Conservation (phyloP, 1,140 invertebrate genomes). For the Diploscapter pachys region DNA sequence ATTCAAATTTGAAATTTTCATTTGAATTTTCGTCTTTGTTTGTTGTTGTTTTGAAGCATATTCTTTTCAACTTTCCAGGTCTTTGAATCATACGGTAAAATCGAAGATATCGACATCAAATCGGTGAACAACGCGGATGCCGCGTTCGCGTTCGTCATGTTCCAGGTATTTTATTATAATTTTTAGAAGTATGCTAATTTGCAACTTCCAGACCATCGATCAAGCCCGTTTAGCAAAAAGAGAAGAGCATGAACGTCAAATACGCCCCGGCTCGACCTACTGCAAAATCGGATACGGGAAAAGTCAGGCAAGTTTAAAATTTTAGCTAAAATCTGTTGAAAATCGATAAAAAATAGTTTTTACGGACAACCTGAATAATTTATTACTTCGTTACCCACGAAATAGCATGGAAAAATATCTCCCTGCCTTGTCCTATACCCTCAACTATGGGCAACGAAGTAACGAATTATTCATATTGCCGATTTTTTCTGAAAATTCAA, state of each 20-base stretch:
- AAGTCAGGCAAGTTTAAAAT: conserved; percentile 58
- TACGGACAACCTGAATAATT: too few species aligned
- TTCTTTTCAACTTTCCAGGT: conserved; percentile 58
- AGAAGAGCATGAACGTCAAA: conserved; percentile 27
- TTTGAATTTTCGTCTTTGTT: too few species aligned
- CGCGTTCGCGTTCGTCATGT: conserved; percentile 44
- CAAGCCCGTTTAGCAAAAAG: conserved; percentile 30
- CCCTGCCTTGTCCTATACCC: too few species aligned
- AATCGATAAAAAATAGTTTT: too few species aligned
- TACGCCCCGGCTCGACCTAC: conserved; percentile 40
- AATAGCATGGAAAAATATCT: too few species aligned
- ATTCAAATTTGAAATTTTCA: too few species aligned
- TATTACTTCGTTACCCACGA: too few species aligned
- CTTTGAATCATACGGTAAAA: conserved; percentile 88
- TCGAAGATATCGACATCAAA: conserved; percentile 98
- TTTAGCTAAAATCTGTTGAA: too few species aligned
- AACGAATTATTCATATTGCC: too few species aligned
- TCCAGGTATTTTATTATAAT: conserved; percentile 22
- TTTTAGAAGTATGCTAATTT: neutral
- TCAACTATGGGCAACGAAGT: too few species aligned
- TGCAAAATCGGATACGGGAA: conserved; percentile 99
- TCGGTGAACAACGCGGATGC: conserved; percentile 71
- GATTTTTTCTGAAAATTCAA: too few species aligned
- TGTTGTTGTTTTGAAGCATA: too few species aligned
- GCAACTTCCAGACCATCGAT: conserved; percentile 29